Base-by-base conservation (phyloP, 2,888 invertebrate species). In the Anaspis maculata region DNA sequence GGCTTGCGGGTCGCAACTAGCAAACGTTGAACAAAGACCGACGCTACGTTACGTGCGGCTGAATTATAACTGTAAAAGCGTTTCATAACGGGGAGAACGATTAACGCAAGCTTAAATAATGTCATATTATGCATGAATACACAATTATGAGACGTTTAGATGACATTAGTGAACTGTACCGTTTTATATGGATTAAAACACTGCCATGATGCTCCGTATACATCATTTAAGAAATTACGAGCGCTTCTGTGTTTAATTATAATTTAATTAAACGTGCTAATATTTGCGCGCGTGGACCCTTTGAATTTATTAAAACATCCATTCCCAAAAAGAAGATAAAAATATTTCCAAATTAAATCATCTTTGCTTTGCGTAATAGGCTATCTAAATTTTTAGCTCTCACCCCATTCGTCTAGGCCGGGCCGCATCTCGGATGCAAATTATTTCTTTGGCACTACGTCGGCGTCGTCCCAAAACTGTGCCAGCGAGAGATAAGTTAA, bases 61-160 rank as follows among this genome's bases (percentile, higher is more conserved):
- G 30, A 34, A 34, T 34, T 31, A 30, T 36, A 26, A 31, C 32
- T 35, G 35, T 44, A 46, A 47, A 42, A 42, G 49, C 47, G 44
- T 48, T 52, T 48, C 51, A 53, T 50, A 49, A 53, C 48, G 37
- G 47, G 42, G 40, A 34, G 44, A 38, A 47, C 46, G 56, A 57
- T 57, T 59, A 59, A 54, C 52, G 49, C 51, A 41, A 41, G 54
- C 54, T 56, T 52, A 56, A 56, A 57, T 56, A 56, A 53, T 52
- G 49, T 48, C 51, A 51, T 55, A 54, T 56, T 54, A 56, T 55
- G 56, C 56, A 53, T 52, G 54, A 57, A 55, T 54, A 53, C 50
- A 51, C 56, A 54, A 55, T 58, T 56, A 56, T 48, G 51, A 53
- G 51, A 49, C 45, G 45, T 49, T 51, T 45, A 49, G 41, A 44